phyloP scores from a whole-genome alignment of 2,113 vertebrate genomes.

The Ageneiosus marmoratus region DNA sequence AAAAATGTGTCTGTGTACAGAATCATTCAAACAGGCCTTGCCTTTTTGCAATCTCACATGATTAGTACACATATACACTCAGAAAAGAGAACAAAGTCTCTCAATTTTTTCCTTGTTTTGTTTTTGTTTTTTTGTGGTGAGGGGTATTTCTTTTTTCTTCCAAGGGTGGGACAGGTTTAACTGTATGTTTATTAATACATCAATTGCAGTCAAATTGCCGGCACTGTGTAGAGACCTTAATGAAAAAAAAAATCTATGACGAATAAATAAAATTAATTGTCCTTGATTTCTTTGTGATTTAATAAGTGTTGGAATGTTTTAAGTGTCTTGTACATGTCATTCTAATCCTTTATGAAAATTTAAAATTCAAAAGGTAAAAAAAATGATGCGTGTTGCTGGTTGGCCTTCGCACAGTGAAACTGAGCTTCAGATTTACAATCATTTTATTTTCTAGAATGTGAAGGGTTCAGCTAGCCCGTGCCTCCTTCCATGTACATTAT shows the following conservation, averaged over 20 bases:
- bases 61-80: constrained; percentile 80
- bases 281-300: constrained; percentile 83
- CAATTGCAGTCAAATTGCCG: constrained; percentile 62
- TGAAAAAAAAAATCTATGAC: constrained; percentile 63
- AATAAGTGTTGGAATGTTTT: constrained; percentile 87
- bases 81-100: constrained; percentile 73
- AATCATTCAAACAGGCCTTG: constrained; percentile 79
- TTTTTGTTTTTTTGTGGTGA: constrained; percentile 32
- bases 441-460: constrained; percentile 76
- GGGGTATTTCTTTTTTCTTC: constrained; percentile 42
- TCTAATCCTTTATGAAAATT: constrained; percentile 81
- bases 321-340: constrained; percentile 91
- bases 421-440: constrained; percentile 78
- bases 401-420: constrained; percentile 83
- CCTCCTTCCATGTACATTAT: constrained; percentile 81
- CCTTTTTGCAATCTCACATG: constrained; percentile 79
- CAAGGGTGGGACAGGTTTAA: constrained; percentile 71
- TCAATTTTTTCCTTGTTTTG: constrained; percentile 19
- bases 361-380: constrained; percentile 68
- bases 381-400: constrained; percentile 80
- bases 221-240: constrained; percentile 82
- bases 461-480: constrained; percentile 80
- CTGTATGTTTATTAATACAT: constrained; percentile 76
- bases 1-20: constrained; percentile 79
- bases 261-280: constrained; percentile 73